phyloP scores from a whole-genome alignment of 2,797 vertebrate genomes.

The Trematomus bernacchii region DNA sequence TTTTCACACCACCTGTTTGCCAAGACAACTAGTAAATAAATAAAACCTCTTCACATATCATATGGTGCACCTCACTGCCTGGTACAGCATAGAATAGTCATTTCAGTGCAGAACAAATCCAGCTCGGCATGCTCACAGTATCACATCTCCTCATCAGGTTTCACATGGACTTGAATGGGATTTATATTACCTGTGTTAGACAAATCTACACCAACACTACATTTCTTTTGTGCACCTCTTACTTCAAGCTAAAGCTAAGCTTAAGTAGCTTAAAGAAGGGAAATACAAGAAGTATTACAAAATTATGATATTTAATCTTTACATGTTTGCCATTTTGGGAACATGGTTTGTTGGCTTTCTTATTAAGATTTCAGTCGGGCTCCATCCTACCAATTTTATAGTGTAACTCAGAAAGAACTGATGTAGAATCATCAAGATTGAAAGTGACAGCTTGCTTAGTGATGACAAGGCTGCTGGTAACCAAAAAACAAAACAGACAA shows the following conservation, averaged over 20 bases:
- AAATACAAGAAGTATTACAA: no score
- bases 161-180: not conserved
- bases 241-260: not conserved
- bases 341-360: not conserved
- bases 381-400: no score
- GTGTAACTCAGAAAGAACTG: no score
- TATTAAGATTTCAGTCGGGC: not conserved
- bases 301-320: not conserved
- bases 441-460: no score
- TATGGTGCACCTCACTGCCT: conserved; percentile 27
- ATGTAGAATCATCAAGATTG: no score
- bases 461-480: no score
- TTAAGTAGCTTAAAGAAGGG: no score
- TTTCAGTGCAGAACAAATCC: conserved; percentile 33
- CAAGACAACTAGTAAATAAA: conserved; percentile 63
- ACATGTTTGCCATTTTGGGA: not conserved
- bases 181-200: not conserved
- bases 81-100: conserved; percentile 28
- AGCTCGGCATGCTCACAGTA: conserved; percentile 10
- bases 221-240: not conserved
- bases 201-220: not conserved
- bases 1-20: conserved; percentile 59
- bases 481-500: no score
- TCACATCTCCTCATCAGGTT: conserved; percentile 23
- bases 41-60: conserved; percentile 46